Evolutionary conservation across 2,797 vertebrate genomes (phyloP).

Genomic region (Psittacula derbiana): DNA sequence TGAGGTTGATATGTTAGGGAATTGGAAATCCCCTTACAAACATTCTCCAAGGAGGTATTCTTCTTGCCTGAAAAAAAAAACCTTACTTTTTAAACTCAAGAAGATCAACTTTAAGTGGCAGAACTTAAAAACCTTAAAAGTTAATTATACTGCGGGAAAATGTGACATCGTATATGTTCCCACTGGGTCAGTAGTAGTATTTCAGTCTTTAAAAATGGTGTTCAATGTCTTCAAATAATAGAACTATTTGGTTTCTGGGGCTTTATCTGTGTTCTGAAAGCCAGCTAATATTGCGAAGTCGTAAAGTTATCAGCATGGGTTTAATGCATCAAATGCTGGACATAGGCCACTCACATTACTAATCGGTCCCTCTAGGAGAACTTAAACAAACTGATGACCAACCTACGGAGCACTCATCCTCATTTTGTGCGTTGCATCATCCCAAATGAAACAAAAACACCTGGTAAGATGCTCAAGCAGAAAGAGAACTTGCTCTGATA

Average conservation of each 20-base stretch:
- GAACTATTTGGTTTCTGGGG: background rate
- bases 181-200: background rate
- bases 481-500: background rate
- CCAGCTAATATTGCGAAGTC: background rate
- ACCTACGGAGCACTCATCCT: conserved; percentile 84
- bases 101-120: background rate
- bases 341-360: background rate
- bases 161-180: background rate
- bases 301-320: background rate
- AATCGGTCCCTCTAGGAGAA: conserved; percentile 35
- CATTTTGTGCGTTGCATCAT: conserved; percentile 88
- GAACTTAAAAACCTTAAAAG: background rate
- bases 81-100: background rate
- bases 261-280: background rate
- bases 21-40: background rate
- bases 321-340: background rate
- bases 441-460: conserved; percentile 67
- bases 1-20: background rate
- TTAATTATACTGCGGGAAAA: background rate
- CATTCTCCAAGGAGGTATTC: background rate
- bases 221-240: background rate
- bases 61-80: background rate
- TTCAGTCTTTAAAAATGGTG: background rate
- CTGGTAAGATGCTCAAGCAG: background rate
- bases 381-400: conserved; percentile 70